A percentile compares a stretch with the other conserved stretches of the same genome.
phyloP scores from a whole-genome alignment of 2,797 vertebrate genomes.

The Chloroceryle inda region DNA sequence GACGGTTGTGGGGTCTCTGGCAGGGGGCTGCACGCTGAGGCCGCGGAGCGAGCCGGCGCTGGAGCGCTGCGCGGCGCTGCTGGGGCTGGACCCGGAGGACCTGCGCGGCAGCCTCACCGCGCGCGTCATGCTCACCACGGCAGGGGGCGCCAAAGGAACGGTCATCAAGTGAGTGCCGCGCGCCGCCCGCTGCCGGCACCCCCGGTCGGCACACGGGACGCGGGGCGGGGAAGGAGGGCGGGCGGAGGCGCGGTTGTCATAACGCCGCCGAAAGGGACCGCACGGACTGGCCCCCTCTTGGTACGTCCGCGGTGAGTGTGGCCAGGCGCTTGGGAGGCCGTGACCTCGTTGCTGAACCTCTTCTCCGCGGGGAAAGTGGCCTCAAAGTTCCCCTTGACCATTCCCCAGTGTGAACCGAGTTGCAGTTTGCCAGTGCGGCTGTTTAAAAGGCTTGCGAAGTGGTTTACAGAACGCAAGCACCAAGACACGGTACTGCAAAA shows the following conservation, averaged over 20 bases:
- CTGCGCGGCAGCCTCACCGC: constrained; percentile 92
- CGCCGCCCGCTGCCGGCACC: too few species aligned
- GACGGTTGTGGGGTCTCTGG: not conserved
- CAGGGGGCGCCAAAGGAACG: constrained; percentile 96
- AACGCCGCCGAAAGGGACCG: rapidly evolving
- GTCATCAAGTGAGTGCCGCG: constrained; percentile 91
- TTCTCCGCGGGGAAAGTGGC: rapidly evolving
- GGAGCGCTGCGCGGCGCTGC: constrained; percentile 89
- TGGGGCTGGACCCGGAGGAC: constrained; percentile 92
- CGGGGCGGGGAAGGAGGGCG: not conserved
- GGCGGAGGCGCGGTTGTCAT: not conserved
- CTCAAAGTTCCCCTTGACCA: rapidly evolving
- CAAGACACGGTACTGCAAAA: rapidly evolving
- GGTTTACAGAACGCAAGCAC: rapidly evolving
- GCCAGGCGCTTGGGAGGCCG: too few species aligned
- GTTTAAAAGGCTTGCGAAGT: rapidly evolving
- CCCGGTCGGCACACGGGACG: too few species aligned
- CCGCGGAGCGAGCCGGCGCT: constrained; percentile 87
- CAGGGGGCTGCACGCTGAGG: constrained; percentile 93
- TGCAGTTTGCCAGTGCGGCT: rapidly evolving
- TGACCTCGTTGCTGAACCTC: too few species aligned
- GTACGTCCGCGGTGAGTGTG: not conserved
- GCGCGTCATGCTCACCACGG: constrained; percentile 95
- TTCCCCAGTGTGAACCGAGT: rapidly evolving
- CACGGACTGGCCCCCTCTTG: too few species aligned